Evolutionary conservation across 2,797 vertebrate species (phyloP), one percentile per base, ranked within the genome.

Genomic region (Myotis daubentonii): DNA sequence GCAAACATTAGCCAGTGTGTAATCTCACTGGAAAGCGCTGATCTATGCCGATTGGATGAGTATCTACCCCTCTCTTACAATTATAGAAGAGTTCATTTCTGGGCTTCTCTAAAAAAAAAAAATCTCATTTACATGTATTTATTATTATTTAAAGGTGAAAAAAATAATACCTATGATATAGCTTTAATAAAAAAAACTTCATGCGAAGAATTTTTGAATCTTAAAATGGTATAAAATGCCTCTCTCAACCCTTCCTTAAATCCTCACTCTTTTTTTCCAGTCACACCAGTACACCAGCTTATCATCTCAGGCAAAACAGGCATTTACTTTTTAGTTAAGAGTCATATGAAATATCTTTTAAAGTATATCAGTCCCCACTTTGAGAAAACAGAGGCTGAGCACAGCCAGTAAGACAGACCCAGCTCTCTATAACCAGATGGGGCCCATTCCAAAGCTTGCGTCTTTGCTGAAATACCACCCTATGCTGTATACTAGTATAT

Each of bases 181-280:
- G 3, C 8, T 80, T 60, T 76, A 96, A 83, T 12, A 72, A 4
- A 70, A 78, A 85, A 25, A 84, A 82, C 20, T 62, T 78, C 30
- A 57, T 28, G 23, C 36, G 19, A 33, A 85, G 33, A 74, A 76
- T 16, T 57, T 57, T 2, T 33, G 6, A 78, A 70, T 74, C 71
- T 84, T 71, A 91, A 91, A 93, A 81, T 28, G 53, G 4, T n/a
- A 3, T 62, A 68, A 94, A 81, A 96, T 25, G 22, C 74, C n/a
- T 88, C n/a, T 57, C 51, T 76, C 36, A 74, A 28, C 41, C 79
- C 20, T 91, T 71, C 25, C 47, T 85, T 30, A 62, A 86, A 85
- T 30, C 49, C 12, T n/a, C 2, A 20, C 44, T 78, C 41, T 89
- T 78, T 70, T 65, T 82, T 36, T 66, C 15, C 81, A 49, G 76